Base-by-base conservation (phyloP, 2,888 invertebrate species). In the Conops quadrifasciatus region DNA sequence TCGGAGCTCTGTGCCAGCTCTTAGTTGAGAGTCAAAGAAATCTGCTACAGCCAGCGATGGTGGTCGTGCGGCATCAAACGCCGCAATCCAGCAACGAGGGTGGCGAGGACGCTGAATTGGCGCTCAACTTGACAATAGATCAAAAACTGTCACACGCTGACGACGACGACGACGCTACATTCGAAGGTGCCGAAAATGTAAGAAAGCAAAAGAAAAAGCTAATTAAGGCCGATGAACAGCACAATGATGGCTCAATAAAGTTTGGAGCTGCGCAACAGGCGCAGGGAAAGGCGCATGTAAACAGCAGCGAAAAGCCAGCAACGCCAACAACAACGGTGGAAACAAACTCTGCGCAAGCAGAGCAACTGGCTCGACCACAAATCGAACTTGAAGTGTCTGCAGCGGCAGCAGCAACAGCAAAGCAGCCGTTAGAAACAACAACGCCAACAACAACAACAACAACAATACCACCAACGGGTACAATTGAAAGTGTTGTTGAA, bases 1-100 rank as follows among this genome's bases (percentile, higher is more conserved):
- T 94, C 76, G 91, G 92, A 24, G 94, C 94, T 26, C 86, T 94
- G 75, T 95, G 94, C 84, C 94, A 94, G 84, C 88, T 91, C 47
- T 82, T 94, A 26, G 77, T 76, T 1, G 76, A 80, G 66, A 72
- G 56, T 26, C 53, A 60, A 69, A 59, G 67, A 70, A 30, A 26
- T 15, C 28, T 58, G 9, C 58, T 9, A 9, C 28, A 59, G 72
- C 58, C 24, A 9, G 28, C 62, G 72, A 69, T 60, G 64, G 72
- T 15, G 69, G 30, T 51, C 45, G 19, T 59, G 28, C 1, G 28
- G 26, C 19, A 24, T 26, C 2, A 30, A 30, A 19, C 30, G 21
- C 36, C 67, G 9, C 67, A 67, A n/a, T 45, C 26, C 2, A 45
- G 24, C 7, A 71, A 75, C 2, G 75, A 76, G 58, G 75, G 71